Conservation (phyloP, 2,888 invertebrate species). For the Empis livida region DNA sequence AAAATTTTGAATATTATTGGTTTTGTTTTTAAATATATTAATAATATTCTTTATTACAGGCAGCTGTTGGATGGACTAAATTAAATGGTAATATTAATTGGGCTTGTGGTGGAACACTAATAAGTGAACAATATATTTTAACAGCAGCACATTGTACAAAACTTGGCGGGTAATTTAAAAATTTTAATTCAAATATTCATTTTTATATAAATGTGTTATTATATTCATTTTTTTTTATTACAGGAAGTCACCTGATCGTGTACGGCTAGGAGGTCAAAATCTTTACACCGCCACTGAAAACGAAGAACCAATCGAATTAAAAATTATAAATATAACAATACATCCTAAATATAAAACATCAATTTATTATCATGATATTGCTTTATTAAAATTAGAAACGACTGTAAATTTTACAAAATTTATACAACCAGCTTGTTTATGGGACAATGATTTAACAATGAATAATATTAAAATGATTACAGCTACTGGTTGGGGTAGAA, state of each 20-base stretch:
- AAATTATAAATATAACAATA: slow-evolving; percentile 32
- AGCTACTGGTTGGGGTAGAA: slow-evolving; percentile 35
- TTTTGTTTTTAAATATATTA: neutral
- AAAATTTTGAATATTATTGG: neutral
- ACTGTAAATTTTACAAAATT: slow-evolving; percentile 19
- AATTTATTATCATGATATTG: slow-evolving; percentile 46
- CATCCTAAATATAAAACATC: slow-evolving; percentile 41
- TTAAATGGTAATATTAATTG: slow-evolving; percentile 21
- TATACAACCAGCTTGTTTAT: slow-evolving; percentile 33
- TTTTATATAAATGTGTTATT: neutral
- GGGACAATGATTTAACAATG: slow-evolving; percentile 23
- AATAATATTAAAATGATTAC: slow-evolving; percentile 19
- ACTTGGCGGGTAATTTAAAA: slow-evolving; percentile 21
- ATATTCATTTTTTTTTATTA: slow-evolving; percentile 8
- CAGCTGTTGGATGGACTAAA: slow-evolving; percentile 31
- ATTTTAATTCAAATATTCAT: neutral
- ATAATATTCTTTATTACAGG: slow-evolving; percentile 12
- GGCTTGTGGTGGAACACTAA: slow-evolving; percentile 35
- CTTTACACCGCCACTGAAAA: slow-evolving; percentile 31
- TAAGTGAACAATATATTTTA: slow-evolving; percentile 39
- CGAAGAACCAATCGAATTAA: slow-evolving; percentile 33
- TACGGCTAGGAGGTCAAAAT: slow-evolving; percentile 41
- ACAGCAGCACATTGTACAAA: slow-evolving; percentile 44
- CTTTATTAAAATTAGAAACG: slow-evolving; percentile 38
- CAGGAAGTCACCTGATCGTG: slow-evolving; percentile 38